These are phyloP conservation scores for Dolichoris vasculosae DNA, from an alignment of 1,140 invertebrate genomes.

Conservation along the genomic window DNA sequence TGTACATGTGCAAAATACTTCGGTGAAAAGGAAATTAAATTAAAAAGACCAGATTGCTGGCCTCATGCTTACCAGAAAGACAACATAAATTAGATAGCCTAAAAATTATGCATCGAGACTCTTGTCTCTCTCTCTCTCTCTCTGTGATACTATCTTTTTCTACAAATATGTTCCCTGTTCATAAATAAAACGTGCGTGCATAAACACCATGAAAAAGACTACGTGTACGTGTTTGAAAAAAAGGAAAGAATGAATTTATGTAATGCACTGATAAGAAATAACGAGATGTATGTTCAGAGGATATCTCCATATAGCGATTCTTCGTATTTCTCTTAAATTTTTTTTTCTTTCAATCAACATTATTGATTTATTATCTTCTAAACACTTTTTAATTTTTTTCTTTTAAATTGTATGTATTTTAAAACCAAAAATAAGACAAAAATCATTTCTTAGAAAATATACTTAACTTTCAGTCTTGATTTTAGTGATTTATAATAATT, in stretches of 20 bases:
- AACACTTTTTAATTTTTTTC: too few species aligned
- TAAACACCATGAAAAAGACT: neutral
- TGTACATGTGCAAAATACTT: neutral
- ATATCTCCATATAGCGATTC: neutral
- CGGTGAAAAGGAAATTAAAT: neutral
- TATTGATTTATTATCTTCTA: too few species aligned
- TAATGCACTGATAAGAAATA: neutral
- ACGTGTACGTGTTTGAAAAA: neutral
- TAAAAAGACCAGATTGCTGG: neutral
- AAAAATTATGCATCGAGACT: neutral
- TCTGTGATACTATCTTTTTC: neutral
- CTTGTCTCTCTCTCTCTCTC: slow-evolving; percentile 10
- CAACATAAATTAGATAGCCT: slow-evolving; percentile 1
- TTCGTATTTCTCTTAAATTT: neutral
- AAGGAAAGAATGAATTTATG: neutral
- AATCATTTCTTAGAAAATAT: too few species aligned
- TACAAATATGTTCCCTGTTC: neutral
- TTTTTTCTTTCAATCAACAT: neutral
- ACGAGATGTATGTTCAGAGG: neutral
- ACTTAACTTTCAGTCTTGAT: too few species aligned
- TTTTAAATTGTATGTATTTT: too few species aligned
- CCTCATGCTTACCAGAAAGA: neutral
- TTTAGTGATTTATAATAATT: too few species aligned
- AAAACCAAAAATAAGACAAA: too few species aligned
- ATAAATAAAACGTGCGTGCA: neutral